A percentile compares a stretch with the other conserved stretches of the same genome.
phyloP scores from a whole-genome alignment of 2,113 vertebrate genomes.

The Candoia aspera region DNA sequence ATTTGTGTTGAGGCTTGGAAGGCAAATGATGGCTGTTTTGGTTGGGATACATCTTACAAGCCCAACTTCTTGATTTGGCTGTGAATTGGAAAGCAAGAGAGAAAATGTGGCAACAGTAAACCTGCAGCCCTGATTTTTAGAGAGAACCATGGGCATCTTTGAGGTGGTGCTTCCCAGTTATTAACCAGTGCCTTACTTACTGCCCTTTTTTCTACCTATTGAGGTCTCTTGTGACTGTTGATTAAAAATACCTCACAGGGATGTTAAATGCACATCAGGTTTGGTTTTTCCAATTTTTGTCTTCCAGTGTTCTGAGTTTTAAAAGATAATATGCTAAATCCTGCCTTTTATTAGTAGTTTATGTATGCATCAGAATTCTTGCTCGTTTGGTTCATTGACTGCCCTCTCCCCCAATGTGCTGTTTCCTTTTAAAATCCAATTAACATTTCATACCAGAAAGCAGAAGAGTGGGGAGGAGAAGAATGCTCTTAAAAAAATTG shows the following conservation, averaged over 20 bases:
- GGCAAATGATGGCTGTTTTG: background rate
- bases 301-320: background rate
- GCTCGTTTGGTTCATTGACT: background rate
- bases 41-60: background rate
- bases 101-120: background rate
- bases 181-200: too few species aligned
- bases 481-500: background rate
- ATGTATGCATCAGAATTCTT: background rate
- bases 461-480: background rate
- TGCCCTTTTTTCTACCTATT: background rate
- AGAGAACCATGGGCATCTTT: background rate
- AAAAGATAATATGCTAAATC: background rate
- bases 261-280: too few species aligned
- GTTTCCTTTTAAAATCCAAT: slow-evolving; percentile 20
- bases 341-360: background rate
- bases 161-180: background rate
- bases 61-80: background rate
- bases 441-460: background rate
- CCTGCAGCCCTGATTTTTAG: background rate
- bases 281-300: background rate
- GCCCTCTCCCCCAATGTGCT: background rate
- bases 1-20: background rate
- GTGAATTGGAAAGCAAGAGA: background rate
- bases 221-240: background rate
- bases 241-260: background rate